These are phyloP conservation scores for Hydropsyche betteni DNA, from an alignment of 2,888 invertebrate genomes.

Conservation along the genomic window DNA sequence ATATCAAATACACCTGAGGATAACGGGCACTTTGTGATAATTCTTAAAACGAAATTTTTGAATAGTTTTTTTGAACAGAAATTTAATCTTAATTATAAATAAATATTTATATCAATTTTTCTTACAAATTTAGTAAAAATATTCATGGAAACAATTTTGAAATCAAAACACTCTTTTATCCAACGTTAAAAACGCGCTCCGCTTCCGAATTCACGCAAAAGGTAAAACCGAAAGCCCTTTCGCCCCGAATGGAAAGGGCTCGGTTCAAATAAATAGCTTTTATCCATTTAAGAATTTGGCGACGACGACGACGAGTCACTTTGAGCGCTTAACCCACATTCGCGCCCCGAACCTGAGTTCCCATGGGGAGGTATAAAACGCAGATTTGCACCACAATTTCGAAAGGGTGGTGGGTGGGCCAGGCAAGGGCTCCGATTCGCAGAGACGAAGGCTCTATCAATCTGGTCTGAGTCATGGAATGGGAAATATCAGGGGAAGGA, in stretches of 20 bases:
- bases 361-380: conserved; percentile 47
- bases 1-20: too few relatives aligned
- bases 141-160: too few relatives aligned
- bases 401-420: too few relatives aligned
- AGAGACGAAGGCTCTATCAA: conserved; percentile 46
- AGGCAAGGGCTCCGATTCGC: conserved; percentile 1
- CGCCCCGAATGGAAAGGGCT: conserved; percentile 19
- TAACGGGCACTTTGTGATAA: too few relatives aligned
- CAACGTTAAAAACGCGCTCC: too few relatives aligned
- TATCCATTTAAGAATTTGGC: conserved; percentile 32
- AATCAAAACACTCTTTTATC: too few relatives aligned
- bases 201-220: background rate
- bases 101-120: too few relatives aligned
- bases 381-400: conserved; percentile 49
- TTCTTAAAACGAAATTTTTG: too few relatives aligned
- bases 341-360: conserved; percentile 44
- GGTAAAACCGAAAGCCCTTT: conserved; percentile 24
- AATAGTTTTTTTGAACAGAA: too few relatives aligned
- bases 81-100: too few relatives aligned
- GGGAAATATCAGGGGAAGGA: too few relatives aligned
- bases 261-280: conserved; percentile 38
- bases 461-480: conserved; percentile 39
- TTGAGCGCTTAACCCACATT: conserved; percentile 46
- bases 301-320: conserved; percentile 39
- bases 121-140: too few relatives aligned